These are phyloP conservation scores for Aphidoletes aphidimyza DNA, from an alignment of 2,888 invertebrate genomes.

Conservation along the genomic window DNA sequence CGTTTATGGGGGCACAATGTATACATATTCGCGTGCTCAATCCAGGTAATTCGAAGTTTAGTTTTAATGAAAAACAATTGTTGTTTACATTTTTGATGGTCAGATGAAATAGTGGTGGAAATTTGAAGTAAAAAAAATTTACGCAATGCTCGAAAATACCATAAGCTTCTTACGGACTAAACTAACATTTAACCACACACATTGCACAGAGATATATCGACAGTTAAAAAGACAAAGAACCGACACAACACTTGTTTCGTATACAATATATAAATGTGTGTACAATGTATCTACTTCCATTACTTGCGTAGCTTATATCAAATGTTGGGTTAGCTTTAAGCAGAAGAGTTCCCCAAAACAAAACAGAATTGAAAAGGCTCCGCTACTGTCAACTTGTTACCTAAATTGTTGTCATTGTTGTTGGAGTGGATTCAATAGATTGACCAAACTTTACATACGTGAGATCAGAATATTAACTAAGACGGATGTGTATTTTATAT, in stretches of 20 bases:
- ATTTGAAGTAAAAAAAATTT: background rate
- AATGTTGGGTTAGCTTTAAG: background rate
- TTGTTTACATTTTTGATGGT: background rate
- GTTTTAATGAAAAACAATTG: constrained; percentile 1
- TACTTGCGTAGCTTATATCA: background rate
- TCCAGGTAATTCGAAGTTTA: too few species aligned
- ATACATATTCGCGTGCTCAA: background rate
- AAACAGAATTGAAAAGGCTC: background rate
- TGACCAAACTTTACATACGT: background rate
- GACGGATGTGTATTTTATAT: background rate
- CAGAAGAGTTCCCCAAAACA: background rate
- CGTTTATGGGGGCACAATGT: background rate
- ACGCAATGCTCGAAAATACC: background rate
- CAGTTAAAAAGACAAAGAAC: background rate
- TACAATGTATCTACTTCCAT: background rate
- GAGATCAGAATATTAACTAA: background rate
- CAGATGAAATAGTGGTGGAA: constrained; percentile 22
- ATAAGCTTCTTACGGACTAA: too few species aligned
- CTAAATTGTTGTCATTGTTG: background rate
- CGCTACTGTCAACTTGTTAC: background rate
- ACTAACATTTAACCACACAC: background rate
- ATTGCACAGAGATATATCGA: background rate
- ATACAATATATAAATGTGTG: too few species aligned
- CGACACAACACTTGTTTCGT: too few species aligned
- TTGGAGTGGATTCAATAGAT: background rate